Conservation (phyloP, 2,888 invertebrate species). For the Perithous albicinctus region DNA sequence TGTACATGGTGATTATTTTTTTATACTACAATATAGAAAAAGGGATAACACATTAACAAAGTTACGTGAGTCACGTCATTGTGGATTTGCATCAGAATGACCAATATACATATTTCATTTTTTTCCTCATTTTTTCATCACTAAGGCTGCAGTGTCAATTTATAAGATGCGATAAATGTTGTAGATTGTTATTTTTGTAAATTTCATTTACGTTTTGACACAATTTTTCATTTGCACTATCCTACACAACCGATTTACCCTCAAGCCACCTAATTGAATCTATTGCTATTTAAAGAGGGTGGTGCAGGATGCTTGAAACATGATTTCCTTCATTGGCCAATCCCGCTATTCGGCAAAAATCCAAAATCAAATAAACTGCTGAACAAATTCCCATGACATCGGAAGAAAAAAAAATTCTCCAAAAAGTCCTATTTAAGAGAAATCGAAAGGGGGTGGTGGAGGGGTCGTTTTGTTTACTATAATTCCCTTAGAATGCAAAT, state of each 20-base stretch:
- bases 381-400: background rate
- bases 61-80: no score
- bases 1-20: no score
- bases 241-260: background rate
- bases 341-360: background rate
- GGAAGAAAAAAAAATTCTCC: background rate
- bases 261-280: background rate
- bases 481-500: background rate
- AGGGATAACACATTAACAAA: no score
- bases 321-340: background rate
- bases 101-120: no score
- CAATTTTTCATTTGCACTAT: background rate
- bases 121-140: no score
- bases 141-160: background rate
- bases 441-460: slow-evolving; percentile 4
- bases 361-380: background rate
- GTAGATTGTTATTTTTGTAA: slow-evolving; percentile 13
- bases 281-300: background rate
- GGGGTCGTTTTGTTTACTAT: background rate
- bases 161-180: background rate
- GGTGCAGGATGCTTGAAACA: background rate
- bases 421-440: background rate
- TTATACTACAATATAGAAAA: no score
- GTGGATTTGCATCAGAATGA: no score
- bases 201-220: background rate